phyloP scores from a whole-genome alignment of 2,888 invertebrate species.

The Darwinula stevensoni region DNA sequence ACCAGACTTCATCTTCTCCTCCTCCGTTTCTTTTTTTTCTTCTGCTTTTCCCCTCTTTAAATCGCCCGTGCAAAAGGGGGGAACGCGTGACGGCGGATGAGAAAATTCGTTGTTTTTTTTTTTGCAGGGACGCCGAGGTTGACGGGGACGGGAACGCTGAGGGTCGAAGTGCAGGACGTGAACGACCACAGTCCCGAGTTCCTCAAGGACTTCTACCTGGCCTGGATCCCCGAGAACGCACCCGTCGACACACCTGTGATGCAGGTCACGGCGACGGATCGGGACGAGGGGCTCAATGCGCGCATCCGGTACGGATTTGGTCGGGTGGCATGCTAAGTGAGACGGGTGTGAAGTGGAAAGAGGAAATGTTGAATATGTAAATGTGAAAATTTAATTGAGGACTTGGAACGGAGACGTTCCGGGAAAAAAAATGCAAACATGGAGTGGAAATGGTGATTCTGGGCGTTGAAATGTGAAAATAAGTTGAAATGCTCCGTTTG shows the following conservation, averaged over 20 bases:
- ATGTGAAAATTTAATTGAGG: no score
- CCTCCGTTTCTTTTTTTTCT: constrained; percentile 6
- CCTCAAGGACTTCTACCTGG: constrained; percentile 36
- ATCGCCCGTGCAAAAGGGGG: constrained; percentile 7
- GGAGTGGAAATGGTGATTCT: no score
- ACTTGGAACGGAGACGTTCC: no score
- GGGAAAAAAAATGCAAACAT: no score
- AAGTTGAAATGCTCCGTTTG: no score
- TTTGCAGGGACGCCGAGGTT: constrained; percentile 59
- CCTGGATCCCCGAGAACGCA: constrained; percentile 49
- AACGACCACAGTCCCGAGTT: constrained; percentile 81
- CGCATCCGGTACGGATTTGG: constrained; percentile 30
- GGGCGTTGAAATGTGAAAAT: no score
- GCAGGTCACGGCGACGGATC: constrained; percentile 44
- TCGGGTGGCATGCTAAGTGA: no score
- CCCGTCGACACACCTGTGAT: constrained; percentile 44
- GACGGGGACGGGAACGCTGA: constrained; percentile 69
- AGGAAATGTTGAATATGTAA: no score
- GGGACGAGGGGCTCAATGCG: constrained; percentile 53
- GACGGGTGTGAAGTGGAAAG: no score
- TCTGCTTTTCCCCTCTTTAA: constrained; percentile 5
- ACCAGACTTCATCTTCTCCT: no score
- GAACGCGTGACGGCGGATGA: background rate
- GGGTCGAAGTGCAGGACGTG: constrained; percentile 66
- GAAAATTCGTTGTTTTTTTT: constrained; percentile 9